Percentiles rank a stretch among this genome's conserved stretches.
Evolutionary conservation across 37 sponge, comb jelly and placozoan species (phyloP).

Genomic region (Haliclona indistincta): DNA sequence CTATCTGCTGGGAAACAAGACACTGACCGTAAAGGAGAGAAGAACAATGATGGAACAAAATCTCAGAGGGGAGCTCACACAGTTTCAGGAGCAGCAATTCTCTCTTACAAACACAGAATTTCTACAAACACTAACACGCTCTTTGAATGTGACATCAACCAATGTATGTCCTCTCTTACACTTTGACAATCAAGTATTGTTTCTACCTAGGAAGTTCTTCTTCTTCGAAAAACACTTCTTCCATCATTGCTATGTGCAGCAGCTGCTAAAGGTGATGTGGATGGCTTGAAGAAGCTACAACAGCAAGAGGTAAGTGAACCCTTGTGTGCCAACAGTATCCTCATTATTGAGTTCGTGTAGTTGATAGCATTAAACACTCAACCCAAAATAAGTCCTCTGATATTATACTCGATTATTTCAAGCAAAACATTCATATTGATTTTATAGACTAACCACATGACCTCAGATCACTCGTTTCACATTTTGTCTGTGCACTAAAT

Average conservation of each 20-base stretch:
- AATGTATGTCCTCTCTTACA: conserved; percentile 38
- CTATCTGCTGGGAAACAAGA: conserved; percentile 66
- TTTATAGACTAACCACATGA: no score
- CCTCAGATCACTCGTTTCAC: no score
- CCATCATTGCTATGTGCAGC: conserved; percentile 88
- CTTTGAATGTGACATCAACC: conserved; percentile 46
- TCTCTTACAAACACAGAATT: conserved; percentile 30
- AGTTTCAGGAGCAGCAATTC: conserved; percentile 18
- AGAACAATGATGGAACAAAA: conserved; percentile 55
- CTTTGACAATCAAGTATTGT: background rate
- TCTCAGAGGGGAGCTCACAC: conserved; percentile 78
- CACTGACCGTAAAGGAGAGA: conserved; percentile 33
- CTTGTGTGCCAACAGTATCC: background rate
- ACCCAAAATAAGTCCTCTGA: no score
- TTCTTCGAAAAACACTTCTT: conserved; percentile 54
- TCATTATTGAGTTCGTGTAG: no score
- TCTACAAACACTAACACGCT: conserved; percentile 25
- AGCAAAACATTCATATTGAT: no score
- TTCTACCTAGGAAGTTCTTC: conserved; percentile 50
- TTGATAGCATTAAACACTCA: no score
- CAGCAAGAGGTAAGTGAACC: conserved; percentile 6
- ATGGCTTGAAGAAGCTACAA: conserved; percentile 23
- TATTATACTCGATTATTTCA: no score
- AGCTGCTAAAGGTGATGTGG: conserved; percentile 73
- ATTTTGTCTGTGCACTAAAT: background rate